Evolutionary conservation across 2,797 vertebrate species (phyloP).

Genomic region (Lagorchestes hirsutus): DNA sequence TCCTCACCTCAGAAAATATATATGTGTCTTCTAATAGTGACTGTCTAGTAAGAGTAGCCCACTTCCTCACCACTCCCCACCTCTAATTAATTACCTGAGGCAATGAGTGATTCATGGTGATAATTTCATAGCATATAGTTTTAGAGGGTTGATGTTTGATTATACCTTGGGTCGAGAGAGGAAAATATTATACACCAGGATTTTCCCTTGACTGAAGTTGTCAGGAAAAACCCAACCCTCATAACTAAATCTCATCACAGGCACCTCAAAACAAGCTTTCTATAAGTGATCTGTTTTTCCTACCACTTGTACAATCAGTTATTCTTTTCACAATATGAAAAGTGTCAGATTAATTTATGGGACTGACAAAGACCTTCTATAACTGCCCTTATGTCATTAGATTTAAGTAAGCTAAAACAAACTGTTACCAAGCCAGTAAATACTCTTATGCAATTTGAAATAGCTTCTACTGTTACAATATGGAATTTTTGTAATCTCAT

Average conservation of each 20-base stretch:
- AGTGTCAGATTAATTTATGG: conserved; percentile 29
- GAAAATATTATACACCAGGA: background rate
- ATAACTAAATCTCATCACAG: conserved; percentile 29
- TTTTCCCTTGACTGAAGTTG: conserved; percentile 25
- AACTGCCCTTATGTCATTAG: conserved; percentile 14
- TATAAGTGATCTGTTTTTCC: conserved; percentile 13
- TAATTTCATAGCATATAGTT: conserved; percentile 15
- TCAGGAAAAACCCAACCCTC: conserved; percentile 14
- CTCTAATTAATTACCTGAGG: background rate
- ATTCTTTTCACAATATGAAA: conserved; percentile 36
- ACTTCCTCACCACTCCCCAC: background rate
- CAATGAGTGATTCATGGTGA: conserved; percentile 9
- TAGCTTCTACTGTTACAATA: background rate
- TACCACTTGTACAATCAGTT: conserved; percentile 15
- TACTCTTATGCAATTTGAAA: background rate
- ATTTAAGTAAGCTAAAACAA: conserved; percentile 43
- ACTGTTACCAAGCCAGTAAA: conserved; percentile 35
- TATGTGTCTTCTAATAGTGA: background rate
- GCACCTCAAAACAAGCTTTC: conserved; percentile 37
- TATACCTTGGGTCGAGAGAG: background rate
- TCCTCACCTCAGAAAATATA: background rate
- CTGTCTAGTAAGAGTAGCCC: background rate
- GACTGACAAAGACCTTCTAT: background rate
- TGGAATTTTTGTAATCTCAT: background rate
- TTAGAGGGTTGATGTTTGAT: background rate